Evolutionary conservation across 2,797 vertebrate genomes (phyloP).

Genomic region (Ataeniobius toweri): DNA sequence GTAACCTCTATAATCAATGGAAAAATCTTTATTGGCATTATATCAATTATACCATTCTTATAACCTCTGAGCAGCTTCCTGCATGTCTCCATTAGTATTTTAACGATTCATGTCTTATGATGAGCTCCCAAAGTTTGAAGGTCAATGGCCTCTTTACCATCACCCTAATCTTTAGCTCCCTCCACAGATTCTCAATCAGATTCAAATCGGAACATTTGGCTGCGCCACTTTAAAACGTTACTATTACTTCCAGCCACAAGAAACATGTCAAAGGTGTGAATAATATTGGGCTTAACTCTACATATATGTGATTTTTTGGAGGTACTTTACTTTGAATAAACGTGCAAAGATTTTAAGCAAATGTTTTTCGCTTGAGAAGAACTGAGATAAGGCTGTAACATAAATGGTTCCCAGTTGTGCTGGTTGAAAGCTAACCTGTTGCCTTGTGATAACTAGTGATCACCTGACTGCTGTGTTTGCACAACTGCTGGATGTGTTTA

Average conservation of each 20-base stretch:
- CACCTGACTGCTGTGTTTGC: no score
- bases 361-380: background rate
- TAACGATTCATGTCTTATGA: no score
- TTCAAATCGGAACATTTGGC: background rate
- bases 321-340: background rate
- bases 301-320: background rate
- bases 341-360: background rate
- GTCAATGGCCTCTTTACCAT: background rate
- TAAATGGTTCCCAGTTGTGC: no score
- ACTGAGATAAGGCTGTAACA: background rate
- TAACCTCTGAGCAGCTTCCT: background rate
- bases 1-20: background rate
- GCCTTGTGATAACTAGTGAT: no score
- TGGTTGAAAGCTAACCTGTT: no score
- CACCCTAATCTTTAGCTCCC: background rate
- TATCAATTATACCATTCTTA: background rate
- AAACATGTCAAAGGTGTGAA: background rate
- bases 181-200: background rate
- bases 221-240: background rate
- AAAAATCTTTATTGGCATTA: background rate
- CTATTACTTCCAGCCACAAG: background rate
- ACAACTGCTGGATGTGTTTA: no score
- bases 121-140: background rate
- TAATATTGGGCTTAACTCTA: background rate
- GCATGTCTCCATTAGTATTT: no score